Evolutionary conservation across 2,888 invertebrate genomes (phyloP).

Genomic region (Heliconius sara): DNA sequence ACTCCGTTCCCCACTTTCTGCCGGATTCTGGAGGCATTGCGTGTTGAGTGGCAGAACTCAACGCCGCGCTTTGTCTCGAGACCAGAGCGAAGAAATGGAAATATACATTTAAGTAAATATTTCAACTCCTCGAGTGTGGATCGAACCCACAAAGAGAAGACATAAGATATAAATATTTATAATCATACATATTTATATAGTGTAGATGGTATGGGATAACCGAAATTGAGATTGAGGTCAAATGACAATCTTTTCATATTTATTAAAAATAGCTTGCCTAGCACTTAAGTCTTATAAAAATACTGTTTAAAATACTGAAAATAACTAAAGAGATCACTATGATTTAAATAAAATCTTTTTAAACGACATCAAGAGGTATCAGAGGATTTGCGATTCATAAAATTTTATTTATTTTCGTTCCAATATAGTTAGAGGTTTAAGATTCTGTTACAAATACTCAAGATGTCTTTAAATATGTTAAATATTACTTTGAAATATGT

Average conservation of each 20-base stretch:
- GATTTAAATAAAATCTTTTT: constrained; percentile 10
- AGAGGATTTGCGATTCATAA: neutral
- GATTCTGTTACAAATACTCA: neutral
- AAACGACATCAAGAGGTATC: constrained; percentile 11
- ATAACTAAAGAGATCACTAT: neutral
- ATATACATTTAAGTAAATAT: no score
- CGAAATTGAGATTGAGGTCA: constrained; percentile 1
- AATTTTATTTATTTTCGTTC: neutral
- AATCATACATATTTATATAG: neutral
- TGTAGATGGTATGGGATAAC: neutral
- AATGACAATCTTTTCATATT: neutral
- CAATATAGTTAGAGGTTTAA: neutral
- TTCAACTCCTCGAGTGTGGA: no score
- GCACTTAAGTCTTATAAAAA: neutral
- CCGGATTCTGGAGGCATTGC: no score
- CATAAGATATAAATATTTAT: neutral
- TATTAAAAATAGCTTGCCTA: constrained; percentile 6
- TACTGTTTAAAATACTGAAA: constrained; percentile 4
- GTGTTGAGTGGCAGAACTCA: no score
- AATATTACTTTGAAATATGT: no score
- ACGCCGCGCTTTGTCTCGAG: no score
- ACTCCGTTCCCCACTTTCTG: no score
- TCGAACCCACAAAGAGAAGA: no score
- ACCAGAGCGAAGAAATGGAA: no score
- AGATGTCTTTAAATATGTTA: no score